phyloP scores from a whole-genome alignment of 2,113 vertebrate genomes.

The Megalops atlanticus region DNA sequence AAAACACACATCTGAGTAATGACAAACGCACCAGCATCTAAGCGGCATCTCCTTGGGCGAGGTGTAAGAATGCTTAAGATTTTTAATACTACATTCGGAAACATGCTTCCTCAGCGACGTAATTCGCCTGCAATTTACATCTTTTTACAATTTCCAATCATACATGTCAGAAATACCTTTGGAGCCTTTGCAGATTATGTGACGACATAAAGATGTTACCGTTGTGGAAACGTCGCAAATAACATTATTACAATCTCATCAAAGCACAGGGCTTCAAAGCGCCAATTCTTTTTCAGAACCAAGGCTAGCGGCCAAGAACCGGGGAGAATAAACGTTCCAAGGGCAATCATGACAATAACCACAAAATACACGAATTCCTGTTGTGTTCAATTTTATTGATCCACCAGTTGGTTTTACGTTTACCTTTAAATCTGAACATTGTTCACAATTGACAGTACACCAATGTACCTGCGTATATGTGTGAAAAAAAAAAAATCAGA shows the following conservation, averaged over 20 bases:
- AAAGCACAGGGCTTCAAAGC: neutral
- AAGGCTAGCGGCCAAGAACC: constrained; percentile 39
- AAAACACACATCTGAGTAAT: too few species aligned
- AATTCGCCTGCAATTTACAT: neutral
- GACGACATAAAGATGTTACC: neutral
- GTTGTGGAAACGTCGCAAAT: neutral
- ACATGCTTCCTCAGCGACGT: neutral
- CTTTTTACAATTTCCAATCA: neutral
- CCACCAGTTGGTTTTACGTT: neutral
- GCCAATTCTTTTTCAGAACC: constrained; percentile 45
- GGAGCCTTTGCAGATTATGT: neutral
- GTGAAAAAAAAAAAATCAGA: neutral
- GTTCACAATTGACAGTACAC: neutral
- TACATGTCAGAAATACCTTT: neutral
- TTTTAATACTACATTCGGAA: neutral
- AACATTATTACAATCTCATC: neutral
- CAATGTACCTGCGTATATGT: neutral
- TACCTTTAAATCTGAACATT: neutral
- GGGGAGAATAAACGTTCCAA: neutral
- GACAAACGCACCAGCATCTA: too few species aligned
- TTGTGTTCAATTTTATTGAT: neutral
- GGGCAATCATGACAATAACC: neutral
- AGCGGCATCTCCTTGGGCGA: too few species aligned
- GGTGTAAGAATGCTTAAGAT: too few species aligned
- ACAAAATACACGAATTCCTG: neutral